Evolutionary conservation across 2,797 vertebrate species (phyloP).

Genomic region (Schizopygopsis pylzovi): DNA sequence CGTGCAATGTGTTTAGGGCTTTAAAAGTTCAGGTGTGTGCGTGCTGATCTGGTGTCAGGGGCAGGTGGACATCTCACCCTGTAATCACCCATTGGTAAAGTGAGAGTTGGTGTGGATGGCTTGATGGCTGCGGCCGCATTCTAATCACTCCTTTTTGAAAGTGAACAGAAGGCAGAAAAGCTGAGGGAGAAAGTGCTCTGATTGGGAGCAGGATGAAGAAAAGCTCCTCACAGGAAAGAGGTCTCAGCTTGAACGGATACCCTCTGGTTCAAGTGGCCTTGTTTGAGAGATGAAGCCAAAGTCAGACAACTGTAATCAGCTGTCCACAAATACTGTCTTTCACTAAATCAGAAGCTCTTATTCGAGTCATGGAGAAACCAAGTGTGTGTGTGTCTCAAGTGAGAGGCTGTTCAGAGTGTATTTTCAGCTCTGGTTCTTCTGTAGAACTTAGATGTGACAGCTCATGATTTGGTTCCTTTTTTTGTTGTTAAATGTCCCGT

Average conservation of each 20-base stretch:
- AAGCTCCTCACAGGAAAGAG: constrained; percentile 29
- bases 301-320: constrained; percentile 62
- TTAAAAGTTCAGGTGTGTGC: neutral
- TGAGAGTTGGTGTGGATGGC: neutral
- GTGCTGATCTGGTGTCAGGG: constrained; percentile 17
- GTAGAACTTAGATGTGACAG: neutral
- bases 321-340: constrained; percentile 58
- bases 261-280: constrained; percentile 59
- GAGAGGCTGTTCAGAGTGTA: constrained; percentile 44
- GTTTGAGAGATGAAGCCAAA: constrained; percentile 54
- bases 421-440: constrained; percentile 28
- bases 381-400: constrained; percentile 34
- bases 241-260: constrained; percentile 42
- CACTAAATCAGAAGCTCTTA: constrained; percentile 58
- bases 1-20: neutral
- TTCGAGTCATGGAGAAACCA: constrained; percentile 17
- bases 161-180: constrained; percentile 48
- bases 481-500: neutral
- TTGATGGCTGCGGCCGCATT: constrained; percentile 21
- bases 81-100: constrained; percentile 49
- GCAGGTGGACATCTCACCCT: constrained; percentile 24
- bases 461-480: constrained; percentile 2
- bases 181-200: constrained; percentile 47
- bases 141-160: constrained; percentile 48
- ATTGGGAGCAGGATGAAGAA: constrained; percentile 48